These are phyloP conservation scores for Augochlorella aurata DNA, from an alignment of 2,888 invertebrate genomes.

Conservation along the genomic window DNA sequence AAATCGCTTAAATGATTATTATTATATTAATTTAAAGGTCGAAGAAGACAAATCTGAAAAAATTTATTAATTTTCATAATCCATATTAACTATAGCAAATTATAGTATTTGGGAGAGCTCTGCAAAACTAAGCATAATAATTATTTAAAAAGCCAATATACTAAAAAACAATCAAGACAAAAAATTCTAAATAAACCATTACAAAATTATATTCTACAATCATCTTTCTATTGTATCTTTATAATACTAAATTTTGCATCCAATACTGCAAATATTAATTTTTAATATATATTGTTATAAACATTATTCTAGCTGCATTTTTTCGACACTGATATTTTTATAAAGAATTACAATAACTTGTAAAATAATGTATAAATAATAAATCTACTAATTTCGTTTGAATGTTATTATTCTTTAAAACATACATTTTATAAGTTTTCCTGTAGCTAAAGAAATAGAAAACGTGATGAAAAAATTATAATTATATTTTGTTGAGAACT, in stretches of 20 bases:
- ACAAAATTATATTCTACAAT: constrained; percentile 1
- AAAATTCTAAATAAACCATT: constrained; percentile 10
- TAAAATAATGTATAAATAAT: neutral
- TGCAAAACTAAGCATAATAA: neutral
- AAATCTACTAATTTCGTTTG: neutral
- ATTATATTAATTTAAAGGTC: neutral
- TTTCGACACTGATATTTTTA: neutral
- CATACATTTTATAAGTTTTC: neutral
- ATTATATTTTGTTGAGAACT: constrained; percentile 1
- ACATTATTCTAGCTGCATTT: constrained; percentile 7
- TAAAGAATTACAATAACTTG: neutral
- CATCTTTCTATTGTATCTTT: neutral
- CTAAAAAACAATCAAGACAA: neutral
- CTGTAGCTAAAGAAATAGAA: neutral
- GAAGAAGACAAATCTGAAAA: neutral
- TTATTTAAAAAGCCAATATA: neutral
- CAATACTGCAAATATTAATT: constrained; percentile 4
- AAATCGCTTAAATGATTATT: neutral
- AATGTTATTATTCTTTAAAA: neutral
- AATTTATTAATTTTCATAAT: neutral
- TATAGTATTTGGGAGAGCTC: neutral
- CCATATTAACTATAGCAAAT: neutral
- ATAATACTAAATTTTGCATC: constrained; percentile 26
- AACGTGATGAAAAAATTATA: neutral
- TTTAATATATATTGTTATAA: constrained; percentile 9